These are phyloP conservation scores for Andricus grossulariae DNA, from an alignment of 1,140 invertebrate species.

Conservation along the genomic window DNA sequence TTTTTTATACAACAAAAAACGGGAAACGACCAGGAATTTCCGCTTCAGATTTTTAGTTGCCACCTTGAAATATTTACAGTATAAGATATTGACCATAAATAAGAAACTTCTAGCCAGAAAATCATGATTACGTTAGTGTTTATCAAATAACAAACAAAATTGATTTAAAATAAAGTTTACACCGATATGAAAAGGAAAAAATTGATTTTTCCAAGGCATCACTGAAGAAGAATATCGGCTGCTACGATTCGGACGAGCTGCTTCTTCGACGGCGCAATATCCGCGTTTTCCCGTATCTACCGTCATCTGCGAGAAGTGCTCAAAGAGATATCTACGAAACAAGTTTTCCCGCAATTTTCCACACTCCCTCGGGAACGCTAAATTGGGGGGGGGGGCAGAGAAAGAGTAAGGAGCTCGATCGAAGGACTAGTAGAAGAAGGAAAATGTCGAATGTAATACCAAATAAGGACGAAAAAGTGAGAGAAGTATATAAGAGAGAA, in stretches of 20 bases:
- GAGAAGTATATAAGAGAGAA: slow-evolving; percentile 32
- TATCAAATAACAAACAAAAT: background rate
- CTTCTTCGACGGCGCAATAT: slow-evolving; percentile 56
- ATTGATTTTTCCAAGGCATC: background rate
- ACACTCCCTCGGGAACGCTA: slow-evolving; percentile 38
- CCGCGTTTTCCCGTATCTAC: slow-evolving; percentile 40
- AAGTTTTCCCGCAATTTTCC: slow-evolving; percentile 68
- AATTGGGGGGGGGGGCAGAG: background rate
- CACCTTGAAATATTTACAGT: too few relatives aligned
- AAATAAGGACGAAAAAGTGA: slow-evolving; percentile 9
- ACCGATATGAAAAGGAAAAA: background rate
- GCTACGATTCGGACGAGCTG: background rate
- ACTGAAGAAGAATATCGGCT: background rate
- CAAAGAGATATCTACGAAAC: slow-evolving; percentile 67
- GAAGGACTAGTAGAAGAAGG: slow-evolving; percentile 28
- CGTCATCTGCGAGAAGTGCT: slow-evolving; percentile 68
- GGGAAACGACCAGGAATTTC: too few relatives aligned
- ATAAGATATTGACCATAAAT: too few relatives aligned
- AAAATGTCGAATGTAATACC: slow-evolving; percentile 38
- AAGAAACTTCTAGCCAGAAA: too few relatives aligned
- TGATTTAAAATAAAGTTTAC: background rate
- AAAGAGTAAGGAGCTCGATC: slow-evolving; percentile 13
- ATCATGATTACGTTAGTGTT: too few relatives aligned
- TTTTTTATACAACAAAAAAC: too few relatives aligned
- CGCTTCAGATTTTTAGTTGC: too few relatives aligned